phyloP scores from a whole-genome alignment of 35 echinoderm and acorn worm species.

The Ophiothrix spiculata region DNA sequence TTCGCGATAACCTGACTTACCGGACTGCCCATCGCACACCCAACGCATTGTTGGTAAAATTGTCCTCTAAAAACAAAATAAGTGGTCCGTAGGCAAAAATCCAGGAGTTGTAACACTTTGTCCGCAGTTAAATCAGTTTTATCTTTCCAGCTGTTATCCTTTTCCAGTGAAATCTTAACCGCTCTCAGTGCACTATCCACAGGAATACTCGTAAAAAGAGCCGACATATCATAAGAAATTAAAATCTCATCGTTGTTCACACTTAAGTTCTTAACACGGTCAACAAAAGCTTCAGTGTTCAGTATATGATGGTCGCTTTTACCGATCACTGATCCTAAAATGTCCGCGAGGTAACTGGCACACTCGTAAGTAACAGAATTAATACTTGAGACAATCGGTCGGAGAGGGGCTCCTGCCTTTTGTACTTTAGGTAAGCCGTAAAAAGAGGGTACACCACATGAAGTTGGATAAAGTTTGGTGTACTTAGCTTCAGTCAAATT shows the following conservation, averaged over 20 bases:
- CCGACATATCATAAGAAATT: too few relatives aligned
- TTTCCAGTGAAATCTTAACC: too few relatives aligned
- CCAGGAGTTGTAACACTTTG: too few relatives aligned
- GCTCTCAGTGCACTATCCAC: too few relatives aligned
- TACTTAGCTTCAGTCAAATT: not conserved
- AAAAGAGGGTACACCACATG: not conserved
- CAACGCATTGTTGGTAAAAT: not conserved
- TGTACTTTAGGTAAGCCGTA: conserved; percentile 31
- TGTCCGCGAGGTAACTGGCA: not conserved
- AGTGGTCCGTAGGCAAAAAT: not conserved
- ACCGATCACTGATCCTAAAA: too few relatives aligned
- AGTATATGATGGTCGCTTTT: not conserved
- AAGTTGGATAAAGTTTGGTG: not conserved
- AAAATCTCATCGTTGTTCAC: too few relatives aligned
- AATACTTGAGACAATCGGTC: conserved; percentile 26
- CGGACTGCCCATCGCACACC: too few relatives aligned
- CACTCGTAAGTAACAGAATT: not conserved
- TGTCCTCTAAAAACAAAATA: not conserved
- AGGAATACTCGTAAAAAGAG: too few relatives aligned
- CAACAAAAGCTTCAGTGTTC: not conserved
- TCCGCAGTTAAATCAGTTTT: too few relatives aligned
- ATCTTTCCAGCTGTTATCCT: too few relatives aligned
- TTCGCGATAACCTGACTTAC: too few relatives aligned
- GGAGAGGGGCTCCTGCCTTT: not conserved
- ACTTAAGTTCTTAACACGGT: too few relatives aligned